phyloP scores from a whole-genome alignment of 2,113 vertebrate genomes.

The Malurus melanocephalus region DNA sequence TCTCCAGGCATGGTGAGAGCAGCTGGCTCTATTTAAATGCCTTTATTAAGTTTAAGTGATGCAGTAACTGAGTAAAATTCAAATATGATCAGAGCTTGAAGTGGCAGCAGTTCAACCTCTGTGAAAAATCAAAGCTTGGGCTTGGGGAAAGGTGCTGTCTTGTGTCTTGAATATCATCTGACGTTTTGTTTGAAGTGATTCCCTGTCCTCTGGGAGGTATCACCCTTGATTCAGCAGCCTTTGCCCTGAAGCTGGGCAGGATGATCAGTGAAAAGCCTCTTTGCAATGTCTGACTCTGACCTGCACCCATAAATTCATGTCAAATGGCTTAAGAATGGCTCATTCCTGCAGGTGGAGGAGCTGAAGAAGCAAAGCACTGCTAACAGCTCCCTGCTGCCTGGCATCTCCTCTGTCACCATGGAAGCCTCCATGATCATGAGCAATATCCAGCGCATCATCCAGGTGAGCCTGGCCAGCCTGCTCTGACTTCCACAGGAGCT shows the following conservation, averaged over 20 bases:
- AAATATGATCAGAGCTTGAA: neutral
- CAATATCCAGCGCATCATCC: constrained; percentile 92
- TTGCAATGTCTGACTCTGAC: neutral
- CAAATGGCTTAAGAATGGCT: neutral
- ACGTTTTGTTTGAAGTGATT: neutral
- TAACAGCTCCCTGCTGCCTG: constrained; percentile 71
- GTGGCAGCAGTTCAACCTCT: neutral
- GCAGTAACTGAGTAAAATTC: neutral
- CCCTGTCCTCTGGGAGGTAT: neutral
- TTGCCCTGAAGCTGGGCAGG: neutral
- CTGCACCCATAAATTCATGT: neutral
- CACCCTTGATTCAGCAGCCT: neutral
- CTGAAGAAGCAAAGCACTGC: constrained; percentile 79
- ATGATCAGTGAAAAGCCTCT: neutral
- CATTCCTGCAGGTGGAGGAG: constrained; percentile 82
- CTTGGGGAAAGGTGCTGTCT: neutral
- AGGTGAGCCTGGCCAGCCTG: constrained; percentile 72
- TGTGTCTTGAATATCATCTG: neutral
- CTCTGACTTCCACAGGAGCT: neutral
- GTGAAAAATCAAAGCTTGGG: neutral
- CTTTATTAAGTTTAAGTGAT: neutral
- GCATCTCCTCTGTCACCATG: constrained; percentile 84
- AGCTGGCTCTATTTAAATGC: neutral
- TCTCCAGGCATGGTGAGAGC: neutral
- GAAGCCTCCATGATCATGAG: constrained; percentile 93